Evolutionary conservation across 2,797 vertebrate genomes (phyloP), one percentile per base, ranked within the genome.

Genomic region (Spinibarbus caldwelli): DNA sequence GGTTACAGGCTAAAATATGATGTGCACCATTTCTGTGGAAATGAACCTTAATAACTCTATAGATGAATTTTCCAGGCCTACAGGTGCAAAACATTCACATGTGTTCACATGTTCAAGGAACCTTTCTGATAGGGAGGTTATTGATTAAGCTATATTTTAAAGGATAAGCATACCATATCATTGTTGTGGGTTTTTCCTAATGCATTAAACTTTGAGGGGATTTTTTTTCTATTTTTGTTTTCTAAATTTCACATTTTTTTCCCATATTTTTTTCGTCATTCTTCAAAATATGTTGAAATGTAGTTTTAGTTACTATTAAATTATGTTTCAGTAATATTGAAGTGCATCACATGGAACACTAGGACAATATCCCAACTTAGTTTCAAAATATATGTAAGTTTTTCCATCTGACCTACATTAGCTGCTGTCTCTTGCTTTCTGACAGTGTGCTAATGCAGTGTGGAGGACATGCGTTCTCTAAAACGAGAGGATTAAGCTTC

Each of bases 321-420:
- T 31, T 31, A 34, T 38, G 70, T 45, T 45, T 14, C 19, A 71
- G 41, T 15, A 26, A 41, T 43, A 17, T 5, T 45, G 34, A 9
- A 29, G 15, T 29, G 45, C 17, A 31, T n/a, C n/a, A n/a, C n/a
- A n/a, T n/a, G n/a, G n/a, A n/a, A n/a, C n/a, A n/a, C n/a, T 23
- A 76, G 21, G 29, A 23, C 29, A 62, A 34, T 59, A 31, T 34
- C 26, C 29, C 2, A 29, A 68, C 45, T 52, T 52, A 1, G 12
- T 73, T 77, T 87, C 76, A 80, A 83, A 45, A 45, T 36, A 38
- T 43, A 34, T 29, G 43, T 72, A 57, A 47, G 62, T 67, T 72
- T 49, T 72, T 84, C 45, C 54, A 29, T 87, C 54, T 85, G 83
- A 82, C 83, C 78, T 54, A 85, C 67, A 81, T 84, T 49, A 80